phyloP scores from a whole-genome alignment of 1,140 invertebrate species.

The Vollenhovia emeryi region DNA sequence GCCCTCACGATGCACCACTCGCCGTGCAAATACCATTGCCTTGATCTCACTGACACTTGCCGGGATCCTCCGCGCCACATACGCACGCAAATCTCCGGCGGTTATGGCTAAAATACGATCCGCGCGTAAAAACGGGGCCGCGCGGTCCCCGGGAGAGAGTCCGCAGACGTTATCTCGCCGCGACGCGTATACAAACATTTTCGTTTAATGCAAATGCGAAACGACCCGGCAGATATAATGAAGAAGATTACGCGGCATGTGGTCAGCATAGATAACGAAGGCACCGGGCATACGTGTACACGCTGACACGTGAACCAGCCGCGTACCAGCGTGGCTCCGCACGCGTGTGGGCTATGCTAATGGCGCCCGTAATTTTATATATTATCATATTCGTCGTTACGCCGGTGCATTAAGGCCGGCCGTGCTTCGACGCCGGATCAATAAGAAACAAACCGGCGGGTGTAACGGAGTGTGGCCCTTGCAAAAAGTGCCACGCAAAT shows the following conservation, averaged over 20 bases:
- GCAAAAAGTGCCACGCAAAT: background rate
- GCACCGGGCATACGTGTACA: constrained; percentile 63
- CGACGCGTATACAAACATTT: constrained; percentile 79
- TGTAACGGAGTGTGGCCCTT: background rate
- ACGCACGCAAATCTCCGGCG: constrained; percentile 20
- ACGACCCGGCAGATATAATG: constrained; percentile 80
- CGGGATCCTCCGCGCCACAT: background rate
- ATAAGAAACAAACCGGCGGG: constrained; percentile 43
- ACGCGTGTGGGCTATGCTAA: constrained; percentile 71
- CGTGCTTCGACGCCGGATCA: constrained; percentile 43
- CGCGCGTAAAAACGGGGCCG: constrained; percentile 18
- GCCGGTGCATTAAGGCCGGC: constrained; percentile 41
- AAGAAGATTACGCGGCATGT: constrained; percentile 83
- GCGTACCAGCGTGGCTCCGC: background rate
- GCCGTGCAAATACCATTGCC: background rate
- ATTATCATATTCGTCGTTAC: constrained; percentile 77
- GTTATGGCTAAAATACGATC: constrained; percentile 8
- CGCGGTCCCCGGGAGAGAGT: constrained; percentile 46
- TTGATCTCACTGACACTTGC: background rate
- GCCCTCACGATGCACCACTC: background rate
- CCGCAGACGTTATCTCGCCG: constrained; percentile 63
- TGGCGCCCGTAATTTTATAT: constrained; percentile 75
- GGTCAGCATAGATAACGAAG: constrained; percentile 83
- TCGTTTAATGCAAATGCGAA: constrained; percentile 83
- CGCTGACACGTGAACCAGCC: constrained; percentile 38